Evolutionary conservation across 2,113 vertebrate species (phyloP), one percentile per base, ranked within the genome.

Genomic region (Astatoreochromis straeleni): DNA sequence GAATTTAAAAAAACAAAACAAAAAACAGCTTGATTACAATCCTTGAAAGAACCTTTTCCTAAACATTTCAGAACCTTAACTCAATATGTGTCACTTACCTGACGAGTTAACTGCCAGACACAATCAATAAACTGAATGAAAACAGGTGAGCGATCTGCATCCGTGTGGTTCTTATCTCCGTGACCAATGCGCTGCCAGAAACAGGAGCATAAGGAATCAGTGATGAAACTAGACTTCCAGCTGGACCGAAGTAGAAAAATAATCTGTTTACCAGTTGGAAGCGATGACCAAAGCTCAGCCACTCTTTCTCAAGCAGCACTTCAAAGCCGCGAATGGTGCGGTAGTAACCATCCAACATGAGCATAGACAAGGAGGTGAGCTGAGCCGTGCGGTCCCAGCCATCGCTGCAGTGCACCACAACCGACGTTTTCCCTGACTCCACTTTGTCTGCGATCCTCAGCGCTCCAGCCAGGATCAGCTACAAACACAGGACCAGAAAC

Each of bases 121-220:
- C 97, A 99, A 95, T 99, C 99, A 9, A 99, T 96, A 88, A 99
- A 99, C 95, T 99, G 99, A 90, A 99, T 97, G 63, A 99, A 99
- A 89, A 99, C 97, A 4, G 99, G 99, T 1, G 99, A 99, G 29
- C 98, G 97, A 95, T 99, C 99, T 0, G 98, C 98, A 0, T 99
- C 99, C 0, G 98, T 97, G 1, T 99, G 98, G 86, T 99, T 99
- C 95, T 97, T 99, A 92, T 99, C 98, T 11, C 99, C 98, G 0
- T 99, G 99, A 87, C 99, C 99, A 7, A 99, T 93, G 60, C 99
- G 97, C 99, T 99, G 92, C 83, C 87, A 82, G 38, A 55, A 29
- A 85, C 89, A 81, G 16, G 7, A 35, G 17, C 75, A 80, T 87
- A 17, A n/a, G 13, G 7, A 38, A 42, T 80, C 2, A 42, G 54